A percentile compares a stretch with the other conserved stretches of the same genome.
Evolutionary conservation across 2,113 vertebrate species (phyloP).

Genomic region (Cyprinodon brontotheroides): DNA sequence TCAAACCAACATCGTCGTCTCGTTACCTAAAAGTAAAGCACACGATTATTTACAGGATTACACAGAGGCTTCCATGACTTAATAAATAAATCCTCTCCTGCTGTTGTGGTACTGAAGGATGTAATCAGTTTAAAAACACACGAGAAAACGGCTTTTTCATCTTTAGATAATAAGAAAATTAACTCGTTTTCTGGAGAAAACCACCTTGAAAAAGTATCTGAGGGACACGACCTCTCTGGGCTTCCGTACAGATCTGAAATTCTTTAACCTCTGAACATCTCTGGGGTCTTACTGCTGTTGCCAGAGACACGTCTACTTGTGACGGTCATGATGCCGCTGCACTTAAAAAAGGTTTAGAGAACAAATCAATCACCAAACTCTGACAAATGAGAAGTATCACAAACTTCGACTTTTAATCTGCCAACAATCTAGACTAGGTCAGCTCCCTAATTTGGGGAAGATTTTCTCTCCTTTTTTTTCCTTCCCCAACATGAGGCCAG

Average conservation of each 20-base stretch:
- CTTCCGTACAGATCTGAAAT: background rate
- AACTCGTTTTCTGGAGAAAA: no score
- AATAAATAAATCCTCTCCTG: no score
- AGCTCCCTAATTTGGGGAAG: slow-evolving; percentile 70
- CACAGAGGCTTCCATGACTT: no score
- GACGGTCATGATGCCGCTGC: slow-evolving; percentile 40
- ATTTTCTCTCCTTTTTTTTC: slow-evolving; percentile 70
- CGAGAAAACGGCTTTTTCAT: no score
- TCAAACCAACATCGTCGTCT: no score
- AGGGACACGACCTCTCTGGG: no score
- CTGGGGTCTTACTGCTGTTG: slow-evolving; percentile 35
- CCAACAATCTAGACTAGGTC: slow-evolving; percentile 72
- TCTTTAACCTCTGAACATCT: slow-evolving; percentile 3
- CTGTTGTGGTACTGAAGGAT: no score
- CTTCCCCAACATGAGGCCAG: slow-evolving; percentile 44
- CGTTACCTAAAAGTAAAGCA: no score
- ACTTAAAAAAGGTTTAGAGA: slow-evolving; percentile 65
- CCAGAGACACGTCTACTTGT: slow-evolving; percentile 21
- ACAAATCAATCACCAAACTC: slow-evolving; percentile 68
- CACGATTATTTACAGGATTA: no score
- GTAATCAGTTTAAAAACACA: no score
- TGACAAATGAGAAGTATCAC: slow-evolving; percentile 80
- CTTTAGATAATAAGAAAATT: no score
- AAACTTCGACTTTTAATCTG: slow-evolving; percentile 79
- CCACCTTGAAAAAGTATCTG: no score